Conservation (phyloP, 2,888 invertebrate genomes). For the Amiota communis region DNA sequence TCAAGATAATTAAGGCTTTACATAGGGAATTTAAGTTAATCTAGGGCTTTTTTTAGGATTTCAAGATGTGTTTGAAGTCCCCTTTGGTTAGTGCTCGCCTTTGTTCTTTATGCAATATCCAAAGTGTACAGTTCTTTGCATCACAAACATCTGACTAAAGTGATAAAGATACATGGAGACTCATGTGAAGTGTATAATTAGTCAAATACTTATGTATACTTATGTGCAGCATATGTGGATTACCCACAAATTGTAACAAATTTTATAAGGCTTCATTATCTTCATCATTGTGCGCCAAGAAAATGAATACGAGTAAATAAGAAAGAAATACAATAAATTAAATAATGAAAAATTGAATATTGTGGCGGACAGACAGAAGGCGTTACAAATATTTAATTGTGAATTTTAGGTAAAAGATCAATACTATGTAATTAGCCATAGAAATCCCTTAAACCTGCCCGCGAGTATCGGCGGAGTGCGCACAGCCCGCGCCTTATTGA, state of each 20-base stretch:
- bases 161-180: constrained; percentile 10
- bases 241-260: constrained; percentile 20
- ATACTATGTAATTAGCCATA: constrained; percentile 58
- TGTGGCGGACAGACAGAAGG: constrained; percentile 43
- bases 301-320: neutral
- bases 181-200: constrained; percentile 31
- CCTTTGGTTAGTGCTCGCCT: too few relatives aligned
- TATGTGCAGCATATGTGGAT: constrained; percentile 35
- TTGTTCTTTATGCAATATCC: too few relatives aligned
- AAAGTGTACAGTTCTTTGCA: too few relatives aligned
- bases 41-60: too few relatives aligned
- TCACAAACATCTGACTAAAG: constrained; percentile 5
- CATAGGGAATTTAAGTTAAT: too few relatives aligned
- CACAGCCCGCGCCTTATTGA: neutral
- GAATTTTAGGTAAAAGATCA: constrained; percentile 52
- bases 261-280: constrained; percentile 15
- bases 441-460: constrained; percentile 26
- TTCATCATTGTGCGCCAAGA: too few relatives aligned
- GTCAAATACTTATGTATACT: too few relatives aligned
- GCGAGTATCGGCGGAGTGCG: constrained; percentile 7
- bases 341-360: constrained; percentile 38
- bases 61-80: too few relatives aligned
- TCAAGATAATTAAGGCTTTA: too few relatives aligned
- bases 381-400: constrained; percentile 70
- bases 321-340: constrained; percentile 36